Conservation (phyloP, 2,797 vertebrate genomes). For the Megaceryle alcyon region DNA sequence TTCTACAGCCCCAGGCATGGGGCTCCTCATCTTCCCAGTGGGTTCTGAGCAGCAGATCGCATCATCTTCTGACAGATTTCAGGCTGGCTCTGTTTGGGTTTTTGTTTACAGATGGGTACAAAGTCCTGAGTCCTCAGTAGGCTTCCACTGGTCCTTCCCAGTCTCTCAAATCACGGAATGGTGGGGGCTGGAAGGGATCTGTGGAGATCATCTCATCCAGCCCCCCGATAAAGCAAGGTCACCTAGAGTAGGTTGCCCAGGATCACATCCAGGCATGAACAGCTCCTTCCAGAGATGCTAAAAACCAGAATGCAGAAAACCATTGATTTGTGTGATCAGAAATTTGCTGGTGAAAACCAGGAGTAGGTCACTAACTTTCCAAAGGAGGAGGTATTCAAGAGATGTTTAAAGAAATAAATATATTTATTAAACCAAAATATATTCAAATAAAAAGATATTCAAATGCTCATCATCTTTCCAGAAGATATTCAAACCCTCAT, state of each 20-base stretch:
- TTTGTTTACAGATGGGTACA: not conserved
- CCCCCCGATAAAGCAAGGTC: not conserved
- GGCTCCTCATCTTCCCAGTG: not conserved
- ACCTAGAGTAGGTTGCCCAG: not conserved
- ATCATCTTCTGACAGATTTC: not conserved
- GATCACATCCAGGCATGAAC: not conserved
- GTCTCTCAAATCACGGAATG: not conserved
- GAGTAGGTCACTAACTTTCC: not conserved
- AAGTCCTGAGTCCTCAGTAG: fast-evolving
- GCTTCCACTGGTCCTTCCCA: not conserved
- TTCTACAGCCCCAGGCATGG: not conserved
- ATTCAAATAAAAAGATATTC: too few species aligned
- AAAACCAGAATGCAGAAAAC: too few species aligned
- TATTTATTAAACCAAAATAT: too few species aligned
- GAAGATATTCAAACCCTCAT: not conserved
- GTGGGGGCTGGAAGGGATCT: not conserved
- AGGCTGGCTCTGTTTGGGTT: fast-evolving
- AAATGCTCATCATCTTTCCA: not conserved
- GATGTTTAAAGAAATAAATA: too few species aligned
- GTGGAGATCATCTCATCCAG: not conserved
- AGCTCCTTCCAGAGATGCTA: too few species aligned
- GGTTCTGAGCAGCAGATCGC: not conserved
- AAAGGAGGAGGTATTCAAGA: not conserved
- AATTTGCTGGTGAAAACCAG: too few species aligned
- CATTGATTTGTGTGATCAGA: too few species aligned